phyloP scores from a whole-genome alignment of 2,113 vertebrate genomes.

The Hydropotes inermis region DNA sequence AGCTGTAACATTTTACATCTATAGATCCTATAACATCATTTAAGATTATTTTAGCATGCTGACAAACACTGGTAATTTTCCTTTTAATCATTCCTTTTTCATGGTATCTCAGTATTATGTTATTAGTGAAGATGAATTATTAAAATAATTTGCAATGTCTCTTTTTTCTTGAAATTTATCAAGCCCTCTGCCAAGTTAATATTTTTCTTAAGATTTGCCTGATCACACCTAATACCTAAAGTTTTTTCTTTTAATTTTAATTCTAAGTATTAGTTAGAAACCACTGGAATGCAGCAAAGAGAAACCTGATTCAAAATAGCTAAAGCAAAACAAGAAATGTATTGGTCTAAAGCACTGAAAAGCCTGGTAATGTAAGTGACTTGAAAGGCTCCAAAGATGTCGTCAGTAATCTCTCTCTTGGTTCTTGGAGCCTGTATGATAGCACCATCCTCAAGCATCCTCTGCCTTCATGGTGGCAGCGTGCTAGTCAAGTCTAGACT shows the following conservation, averaged over 20 bases:
- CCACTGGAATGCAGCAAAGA: background rate
- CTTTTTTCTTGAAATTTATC: conserved; percentile 11
- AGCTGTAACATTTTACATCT: background rate
- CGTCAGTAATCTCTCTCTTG: too few relatives aligned
- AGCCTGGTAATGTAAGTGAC: background rate
- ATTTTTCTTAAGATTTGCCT: background rate
- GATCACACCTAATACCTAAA: background rate
- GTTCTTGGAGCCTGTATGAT: background rate
- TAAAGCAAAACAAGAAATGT: background rate
- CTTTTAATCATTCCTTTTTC: background rate
- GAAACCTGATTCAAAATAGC: background rate
- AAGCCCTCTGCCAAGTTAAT: conserved; percentile 15
- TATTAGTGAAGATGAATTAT: background rate
- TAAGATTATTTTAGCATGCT: background rate
- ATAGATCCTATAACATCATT: background rate
- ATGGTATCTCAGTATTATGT: background rate
- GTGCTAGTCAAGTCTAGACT: background rate
- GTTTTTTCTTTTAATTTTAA: background rate
- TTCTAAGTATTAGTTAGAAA: background rate
- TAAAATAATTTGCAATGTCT: background rate
- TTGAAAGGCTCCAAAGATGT: background rate
- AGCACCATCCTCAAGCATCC: background rate
- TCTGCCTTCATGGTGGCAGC: background rate
- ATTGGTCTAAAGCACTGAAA: background rate
- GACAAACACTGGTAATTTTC: background rate